Evolutionary conservation across 2,888 invertebrate species (phyloP), one percentile per base, ranked within the genome.

Genomic region (Schrankia costaestrigalis): DNA sequence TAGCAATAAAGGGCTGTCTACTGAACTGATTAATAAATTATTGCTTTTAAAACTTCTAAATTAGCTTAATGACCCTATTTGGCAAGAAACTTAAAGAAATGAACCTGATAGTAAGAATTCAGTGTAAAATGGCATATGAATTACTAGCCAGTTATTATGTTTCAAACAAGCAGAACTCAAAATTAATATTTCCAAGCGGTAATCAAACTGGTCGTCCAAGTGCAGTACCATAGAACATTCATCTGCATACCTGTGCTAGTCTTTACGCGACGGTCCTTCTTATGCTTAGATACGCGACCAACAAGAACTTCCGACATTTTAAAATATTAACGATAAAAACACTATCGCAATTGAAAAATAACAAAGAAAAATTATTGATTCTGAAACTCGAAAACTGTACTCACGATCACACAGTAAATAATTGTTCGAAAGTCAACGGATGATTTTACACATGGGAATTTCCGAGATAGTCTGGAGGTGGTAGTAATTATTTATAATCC

Each of bases 251-350:
- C 86, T 86, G 82, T 71, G 57, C 77, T 74, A 52, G 61, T 76
- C 68, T 79, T 81, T 59, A 69, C 64, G 46, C 75, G 77, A 41
- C 71, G 75, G 50, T 69, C 70, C 70, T 74, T 77, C 60, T 71
- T 74, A 63, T 67, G 77, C 59, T 85, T 87, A 51, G 73, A 68
- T 46, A 87, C 82, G 39, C 85, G 80, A 51, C 85, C 83, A 50
- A 75, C 68, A 48, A 81, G 67, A 50, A 83, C 69, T 47, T 78
- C 78, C 44, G 85, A 82, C 86, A 86, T 86, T 65, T 63, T 72
- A 42, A 46, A 47, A 35, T 53, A 46, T 45, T 40, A 55, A 50
- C 27, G 46, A 50, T 49, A n/a, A n/a, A 53, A 56, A 40, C 58
- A 55, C 47, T 46, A 46, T 52, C 31, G 36, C 47, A 47, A 39